These are phyloP conservation scores for Sceloporus undulatus DNA, from an alignment of 2,113 vertebrate genomes.

Conservation along the genomic window DNA sequence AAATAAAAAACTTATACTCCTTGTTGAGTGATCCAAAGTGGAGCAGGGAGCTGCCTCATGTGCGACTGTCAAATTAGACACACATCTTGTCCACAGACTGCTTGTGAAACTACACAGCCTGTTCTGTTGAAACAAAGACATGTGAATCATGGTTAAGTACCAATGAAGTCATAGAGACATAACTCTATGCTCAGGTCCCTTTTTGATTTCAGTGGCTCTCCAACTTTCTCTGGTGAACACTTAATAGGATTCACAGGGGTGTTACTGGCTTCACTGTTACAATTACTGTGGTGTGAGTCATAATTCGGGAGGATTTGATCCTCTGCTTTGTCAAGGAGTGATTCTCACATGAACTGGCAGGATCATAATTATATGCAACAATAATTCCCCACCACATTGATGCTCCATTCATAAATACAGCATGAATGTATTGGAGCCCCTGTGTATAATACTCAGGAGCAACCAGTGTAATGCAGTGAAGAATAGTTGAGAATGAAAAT, in stretches of 20 bases:
- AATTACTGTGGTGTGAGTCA: not conserved
- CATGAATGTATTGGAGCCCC: not conserved
- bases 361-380: not conserved
- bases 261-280: too few relatives aligned
- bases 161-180: not conserved
- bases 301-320: not conserved
- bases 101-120: too few relatives aligned
- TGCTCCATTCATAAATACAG: too few relatives aligned
- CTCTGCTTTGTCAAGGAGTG: not conserved
- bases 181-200: not conserved
- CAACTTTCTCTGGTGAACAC: not conserved
- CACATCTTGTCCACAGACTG: too few relatives aligned
- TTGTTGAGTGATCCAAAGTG: too few relatives aligned
- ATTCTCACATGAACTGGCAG: not conserved
- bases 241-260: too few relatives aligned
- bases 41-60: too few relatives aligned
- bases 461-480: not conserved
- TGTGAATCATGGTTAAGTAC: not conserved
- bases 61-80: too few relatives aligned
- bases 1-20: too few relatives aligned
- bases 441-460: not conserved
- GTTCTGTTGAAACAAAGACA: too few relatives aligned
- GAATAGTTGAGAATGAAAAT: conserved; percentile 28
- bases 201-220: not conserved
- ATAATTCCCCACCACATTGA: not conserved